These are phyloP conservation scores for Chloroceryle amazona DNA, from an alignment of 2,797 vertebrate species.

Conservation along the genomic window DNA sequence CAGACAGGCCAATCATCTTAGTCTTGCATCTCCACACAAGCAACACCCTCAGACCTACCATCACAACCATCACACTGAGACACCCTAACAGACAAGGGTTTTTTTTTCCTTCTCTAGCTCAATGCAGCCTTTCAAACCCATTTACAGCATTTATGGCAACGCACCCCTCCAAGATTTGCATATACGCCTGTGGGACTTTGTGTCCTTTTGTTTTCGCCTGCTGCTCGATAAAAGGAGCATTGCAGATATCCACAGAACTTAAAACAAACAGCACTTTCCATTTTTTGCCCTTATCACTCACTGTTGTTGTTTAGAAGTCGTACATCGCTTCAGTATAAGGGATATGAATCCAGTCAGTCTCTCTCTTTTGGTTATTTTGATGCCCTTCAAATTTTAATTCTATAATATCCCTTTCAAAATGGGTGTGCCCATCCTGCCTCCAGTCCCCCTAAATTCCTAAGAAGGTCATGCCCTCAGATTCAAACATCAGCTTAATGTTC, in stretches of 20 bases:
- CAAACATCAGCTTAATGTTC: accelerated
- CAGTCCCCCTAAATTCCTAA: background rate
- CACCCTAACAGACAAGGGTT: background rate
- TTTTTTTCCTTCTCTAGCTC: background rate
- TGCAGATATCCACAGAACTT: background rate
- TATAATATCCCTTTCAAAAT: background rate
- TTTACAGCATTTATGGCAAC: background rate
- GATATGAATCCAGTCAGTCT: background rate
- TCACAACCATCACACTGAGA: background rate
- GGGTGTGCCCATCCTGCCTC: background rate
- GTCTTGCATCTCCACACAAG: background rate
- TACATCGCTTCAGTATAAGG: background rate
- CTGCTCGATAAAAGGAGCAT: background rate
- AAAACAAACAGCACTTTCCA: background rate
- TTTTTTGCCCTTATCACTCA: background rate
- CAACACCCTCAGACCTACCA: background rate
- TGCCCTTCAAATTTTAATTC: background rate
- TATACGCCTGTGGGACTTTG: background rate
- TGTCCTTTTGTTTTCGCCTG: background rate
- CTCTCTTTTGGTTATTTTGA: background rate
- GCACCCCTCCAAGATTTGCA: background rate
- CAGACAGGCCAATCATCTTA: background rate
- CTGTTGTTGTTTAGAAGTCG: background rate
- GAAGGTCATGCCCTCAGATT: background rate
- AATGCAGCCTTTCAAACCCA: background rate